Evolutionary conservation across 2,113 vertebrate genomes (phyloP).

Genomic region (Syngnathus scovelli): DNA sequence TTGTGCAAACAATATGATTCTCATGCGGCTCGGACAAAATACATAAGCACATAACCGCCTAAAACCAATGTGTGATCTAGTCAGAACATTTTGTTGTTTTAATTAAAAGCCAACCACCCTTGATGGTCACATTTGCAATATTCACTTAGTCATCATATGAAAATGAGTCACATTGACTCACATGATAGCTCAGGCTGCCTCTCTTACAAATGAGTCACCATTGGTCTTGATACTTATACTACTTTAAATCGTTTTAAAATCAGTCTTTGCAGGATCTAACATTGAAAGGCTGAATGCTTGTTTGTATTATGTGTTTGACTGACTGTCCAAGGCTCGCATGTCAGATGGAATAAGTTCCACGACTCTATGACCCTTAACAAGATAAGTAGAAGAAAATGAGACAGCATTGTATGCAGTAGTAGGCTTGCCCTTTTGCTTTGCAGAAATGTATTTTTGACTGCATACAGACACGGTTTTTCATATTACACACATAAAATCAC

Average conservation of each 20-base stretch:
- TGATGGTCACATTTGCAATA: background rate
- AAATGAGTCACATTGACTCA: background rate
- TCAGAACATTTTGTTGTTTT: conserved; percentile 21
- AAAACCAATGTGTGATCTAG: conserved; percentile 23
- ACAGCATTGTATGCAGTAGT: background rate
- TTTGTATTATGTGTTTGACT: background rate
- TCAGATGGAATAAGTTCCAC: background rate
- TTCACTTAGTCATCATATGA: background rate
- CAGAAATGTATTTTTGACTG: background rate
- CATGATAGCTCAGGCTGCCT: background rate
- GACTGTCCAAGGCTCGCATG: background rate
- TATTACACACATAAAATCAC: background rate
- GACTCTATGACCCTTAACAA: background rate
- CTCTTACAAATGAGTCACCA: background rate
- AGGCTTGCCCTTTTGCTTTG: background rate
- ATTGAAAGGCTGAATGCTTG: background rate
- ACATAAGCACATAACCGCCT: conserved; percentile 27
- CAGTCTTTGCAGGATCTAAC: background rate
- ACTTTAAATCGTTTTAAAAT: background rate
- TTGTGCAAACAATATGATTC: conserved; percentile 43
- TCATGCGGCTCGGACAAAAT: conserved; percentile 44
- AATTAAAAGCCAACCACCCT: background rate
- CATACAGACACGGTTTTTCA: background rate
- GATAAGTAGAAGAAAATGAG: background rate
- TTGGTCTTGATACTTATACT: background rate